Base-by-base conservation (phyloP, 2,888 invertebrate species). In the Clostera curtula region DNA sequence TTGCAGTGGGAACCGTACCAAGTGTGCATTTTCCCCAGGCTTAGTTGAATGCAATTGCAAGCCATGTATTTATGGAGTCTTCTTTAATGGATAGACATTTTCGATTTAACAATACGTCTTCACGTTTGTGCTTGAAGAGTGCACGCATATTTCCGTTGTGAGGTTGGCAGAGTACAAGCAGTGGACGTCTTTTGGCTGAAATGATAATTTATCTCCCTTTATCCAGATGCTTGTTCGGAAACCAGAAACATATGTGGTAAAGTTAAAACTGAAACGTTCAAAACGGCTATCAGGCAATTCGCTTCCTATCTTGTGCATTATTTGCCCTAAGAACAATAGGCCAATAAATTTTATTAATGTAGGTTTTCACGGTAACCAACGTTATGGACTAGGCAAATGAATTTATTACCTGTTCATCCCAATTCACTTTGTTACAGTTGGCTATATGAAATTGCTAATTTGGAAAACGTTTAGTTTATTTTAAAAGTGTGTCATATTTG, bases 21-120 rank as follows among this genome's bases (percentile, higher is more conserved):
- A 51, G 58, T 69, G 70, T 59, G 39, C 59, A 53, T 58, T 65
- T 68, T 69, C 64, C 67, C 62, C 54, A 13, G 49, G 26, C 36
- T 25, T 19, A 22, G n/a, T n/a, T 29, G 19, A 34, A 26, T 29
- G 31, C 24, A 22, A 13, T 8, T 9, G 22, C 28, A 34, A 43
- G 34, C 20, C 31, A 25, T 44, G 26, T 51, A 48, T 55, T 49
- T 45, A 43, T 40, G 30, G 25, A 36, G 28, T 28, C 29, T 34
- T 23, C 21, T 24, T 31, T 40, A 43, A 40, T 39, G 21, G 25
- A 33, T 30, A 34, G 20, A 27, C 44, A 44, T 44, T 50, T 47
- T 19, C 31, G 22, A 19, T 33, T 45, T 35, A 40, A 57, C 53
- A 48, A 40, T 48, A 49, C 23, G 49, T 37, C 34, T 25, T 29